These are phyloP conservation scores for Hexactinellida sp. DNA, from an alignment of 37 sponge, comb jelly and placozoan genomes.

Conservation along the genomic window DNA sequence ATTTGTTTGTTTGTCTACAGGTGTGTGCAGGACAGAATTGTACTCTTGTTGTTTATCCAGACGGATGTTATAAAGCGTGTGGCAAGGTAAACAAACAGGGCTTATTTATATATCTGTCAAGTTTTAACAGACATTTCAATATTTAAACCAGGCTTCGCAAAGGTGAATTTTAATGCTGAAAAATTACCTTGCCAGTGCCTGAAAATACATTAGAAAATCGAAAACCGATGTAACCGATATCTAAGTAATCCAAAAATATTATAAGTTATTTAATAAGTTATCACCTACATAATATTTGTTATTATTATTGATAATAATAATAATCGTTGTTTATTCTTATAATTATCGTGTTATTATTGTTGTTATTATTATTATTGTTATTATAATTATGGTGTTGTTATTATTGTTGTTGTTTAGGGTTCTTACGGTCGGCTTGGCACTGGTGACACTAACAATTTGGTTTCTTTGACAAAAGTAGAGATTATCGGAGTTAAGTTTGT, in stretches of 20 bases:
- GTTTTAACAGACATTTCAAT: no score
- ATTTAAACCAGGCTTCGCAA: no score
- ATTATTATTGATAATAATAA: background rate
- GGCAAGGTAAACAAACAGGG: conserved; percentile 62
- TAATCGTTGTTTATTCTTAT: background rate
- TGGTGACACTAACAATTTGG: conserved; percentile 42
- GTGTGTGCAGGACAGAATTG: conserved; percentile 84
- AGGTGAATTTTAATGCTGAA: no score
- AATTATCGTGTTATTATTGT: no score
- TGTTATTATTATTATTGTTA: no score
- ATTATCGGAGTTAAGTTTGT: conserved; percentile 24
- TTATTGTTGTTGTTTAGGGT: conserved; percentile 42
- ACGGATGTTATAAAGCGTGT: conserved; percentile 65
- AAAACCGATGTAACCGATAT: no score
- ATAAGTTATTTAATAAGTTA: no score
- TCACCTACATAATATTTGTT: no score
- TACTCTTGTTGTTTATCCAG: conserved; percentile 45
- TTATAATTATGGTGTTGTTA: no score
- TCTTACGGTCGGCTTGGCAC: conserved; percentile 69
- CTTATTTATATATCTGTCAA: background rate
- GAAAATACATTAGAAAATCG: no score
- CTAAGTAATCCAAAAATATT: no score
- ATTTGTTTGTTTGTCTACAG: conserved; percentile 25
- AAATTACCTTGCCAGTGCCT: no score
- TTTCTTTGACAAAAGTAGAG: conserved; percentile 22